Evolutionary conservation across 2,797 vertebrate species (phyloP), one percentile per base, ranked within the genome.

Genomic region (Acomys russatus): DNA sequence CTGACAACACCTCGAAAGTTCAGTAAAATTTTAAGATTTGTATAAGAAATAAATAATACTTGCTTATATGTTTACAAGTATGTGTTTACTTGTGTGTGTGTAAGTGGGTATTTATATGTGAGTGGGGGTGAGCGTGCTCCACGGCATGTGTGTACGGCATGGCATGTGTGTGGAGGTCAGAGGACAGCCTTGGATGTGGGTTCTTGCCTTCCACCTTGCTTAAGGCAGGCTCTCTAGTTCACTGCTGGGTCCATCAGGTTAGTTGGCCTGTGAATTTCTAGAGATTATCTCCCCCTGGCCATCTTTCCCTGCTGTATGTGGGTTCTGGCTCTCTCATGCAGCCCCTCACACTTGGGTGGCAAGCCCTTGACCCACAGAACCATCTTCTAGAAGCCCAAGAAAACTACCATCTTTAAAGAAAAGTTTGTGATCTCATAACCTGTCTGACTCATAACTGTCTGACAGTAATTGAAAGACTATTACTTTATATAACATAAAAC

Each of bases 401-500:
- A 93, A 78, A 90, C 11, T 79, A 38, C 74, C 54, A 38, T 88
- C 83, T 85, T 77, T 23, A 79, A 95, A 78, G 35, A 38, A 83
- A 79, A 30, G 85, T 70, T 90, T 54, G 20, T 92, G 25, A 77
- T 86, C 95, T 87, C 92, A 44, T 92, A 80, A 25, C 85, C 76
- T n/a, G n/a, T n/a, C n/a, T n/a, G n/a, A n/a, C 95, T 87, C 92
- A 44, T 92, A 80, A 25, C 85, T 71, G 11, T 44, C 85, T 63
- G 54, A 92, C 82, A 84, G 35, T 79, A 92, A 88, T 28, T 20
- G 8, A 83, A 92, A 84, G 54, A 33, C 38, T 28, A 64, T 87
- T 78, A 91, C 30, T 91, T 96, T 88, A 78, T 84, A n/a, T 80
- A 84, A 92, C 25, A 77, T 80, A 88, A 77, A 92, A 86, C 85